Conservation (phyloP, 2,113 vertebrate species). For the Puma concolor region DNA sequence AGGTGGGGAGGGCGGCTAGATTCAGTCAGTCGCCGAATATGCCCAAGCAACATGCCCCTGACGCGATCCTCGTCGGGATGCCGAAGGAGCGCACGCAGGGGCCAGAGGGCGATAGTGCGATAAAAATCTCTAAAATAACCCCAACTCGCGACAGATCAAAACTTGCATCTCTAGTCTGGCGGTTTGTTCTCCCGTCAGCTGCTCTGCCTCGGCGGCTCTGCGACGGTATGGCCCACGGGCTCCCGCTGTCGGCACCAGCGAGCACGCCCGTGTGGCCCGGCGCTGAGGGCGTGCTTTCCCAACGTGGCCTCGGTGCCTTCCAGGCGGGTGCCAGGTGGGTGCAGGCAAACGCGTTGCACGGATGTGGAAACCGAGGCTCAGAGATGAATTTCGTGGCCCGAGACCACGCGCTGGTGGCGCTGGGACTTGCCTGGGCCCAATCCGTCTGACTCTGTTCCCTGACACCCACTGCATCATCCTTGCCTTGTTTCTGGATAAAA, state of each 20-base stretch:
- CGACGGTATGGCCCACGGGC: accelerated
- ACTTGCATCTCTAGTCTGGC: background rate
- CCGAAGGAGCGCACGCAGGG: background rate
- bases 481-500: background rate
- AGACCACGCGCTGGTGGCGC: accelerated
- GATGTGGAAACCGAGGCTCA: background rate
- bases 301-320: accelerated
- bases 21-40: accelerated
- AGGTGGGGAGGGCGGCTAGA: background rate
- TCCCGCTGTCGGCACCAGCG: accelerated
- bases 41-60: accelerated
- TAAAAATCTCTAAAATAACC: background rate
- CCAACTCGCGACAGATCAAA: background rate
- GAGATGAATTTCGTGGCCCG: accelerated
- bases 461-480: accelerated
- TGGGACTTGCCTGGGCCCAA: too few relatives aligned
- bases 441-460: background rate
- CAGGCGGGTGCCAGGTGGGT: background rate
- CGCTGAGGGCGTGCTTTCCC: accelerated
- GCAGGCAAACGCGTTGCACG: accelerated
- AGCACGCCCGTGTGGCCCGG: accelerated
- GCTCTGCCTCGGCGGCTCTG: accelerated
- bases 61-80: accelerated
- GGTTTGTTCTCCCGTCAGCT: background rate
- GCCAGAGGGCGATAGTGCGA: accelerated